Evolutionary conservation across 37 sponge, comb jelly and placozoan species (phyloP).

Genomic region (Bolinopsis microptera): DNA sequence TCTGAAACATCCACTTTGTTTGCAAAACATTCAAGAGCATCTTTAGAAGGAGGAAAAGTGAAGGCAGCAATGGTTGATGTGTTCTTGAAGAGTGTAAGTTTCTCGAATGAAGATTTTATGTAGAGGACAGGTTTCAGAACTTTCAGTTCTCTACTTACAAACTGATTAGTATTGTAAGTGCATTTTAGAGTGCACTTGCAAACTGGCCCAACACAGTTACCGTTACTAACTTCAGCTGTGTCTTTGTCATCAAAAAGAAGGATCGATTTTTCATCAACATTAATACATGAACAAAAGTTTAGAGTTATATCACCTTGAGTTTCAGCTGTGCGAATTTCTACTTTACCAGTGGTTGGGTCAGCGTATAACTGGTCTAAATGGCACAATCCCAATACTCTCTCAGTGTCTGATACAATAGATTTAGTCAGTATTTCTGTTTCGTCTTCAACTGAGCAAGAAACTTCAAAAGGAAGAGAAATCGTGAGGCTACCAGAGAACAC

Average conservation of each 20-base stretch:
- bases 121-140: background rate
- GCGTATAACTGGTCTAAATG: background rate
- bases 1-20: background rate
- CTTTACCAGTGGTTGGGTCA: too few relatives aligned
- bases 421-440: background rate
- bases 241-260: background rate
- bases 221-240: background rate
- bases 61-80: background rate
- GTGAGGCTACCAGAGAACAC: background rate
- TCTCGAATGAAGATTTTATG: background rate
- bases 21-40: background rate
- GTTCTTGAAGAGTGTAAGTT: background rate
- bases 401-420: background rate
- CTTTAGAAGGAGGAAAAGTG: background rate
- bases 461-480: background rate
- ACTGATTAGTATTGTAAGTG: background rate
- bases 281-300: too few relatives aligned
- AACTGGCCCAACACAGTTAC: background rate
- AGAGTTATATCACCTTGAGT: too few relatives aligned
- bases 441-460: background rate
- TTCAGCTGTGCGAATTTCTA: too few relatives aligned
- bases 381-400: background rate
- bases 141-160: background rate
- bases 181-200: background rate
- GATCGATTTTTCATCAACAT: background rate